Evolutionary conservation across 2,113 vertebrate species (phyloP).

Genomic region (Etheostoma cragini): DNA sequence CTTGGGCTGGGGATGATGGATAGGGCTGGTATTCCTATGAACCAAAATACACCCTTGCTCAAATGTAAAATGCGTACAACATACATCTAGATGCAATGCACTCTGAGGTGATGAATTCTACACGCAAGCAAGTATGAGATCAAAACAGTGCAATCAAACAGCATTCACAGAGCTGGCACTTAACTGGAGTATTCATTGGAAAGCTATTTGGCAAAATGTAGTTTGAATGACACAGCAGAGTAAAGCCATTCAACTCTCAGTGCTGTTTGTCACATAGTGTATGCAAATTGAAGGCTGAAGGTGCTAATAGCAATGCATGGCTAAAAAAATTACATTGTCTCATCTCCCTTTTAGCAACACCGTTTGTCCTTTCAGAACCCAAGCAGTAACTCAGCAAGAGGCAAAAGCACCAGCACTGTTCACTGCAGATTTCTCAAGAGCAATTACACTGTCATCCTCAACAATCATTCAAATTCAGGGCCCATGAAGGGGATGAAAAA

Average conservation of each 20-base stretch:
- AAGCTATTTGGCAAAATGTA: conserved; percentile 1
- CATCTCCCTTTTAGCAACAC: background rate
- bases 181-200: background rate
- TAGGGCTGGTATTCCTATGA: background rate
- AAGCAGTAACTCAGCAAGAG: background rate
- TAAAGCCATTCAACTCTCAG: background rate
- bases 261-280: conserved; percentile 12
- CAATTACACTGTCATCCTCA: background rate
- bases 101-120: background rate
- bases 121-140: background rate
- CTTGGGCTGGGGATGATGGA: conserved; percentile 6
- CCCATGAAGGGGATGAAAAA: background rate
- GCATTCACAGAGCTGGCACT: background rate
- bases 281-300: conserved; percentile 6
- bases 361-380: background rate
- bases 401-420: background rate
- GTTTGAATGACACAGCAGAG: conserved; percentile 7
- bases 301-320: background rate
- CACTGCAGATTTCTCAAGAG: background rate
- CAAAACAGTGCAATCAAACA: background rate
- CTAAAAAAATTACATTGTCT: background rate
- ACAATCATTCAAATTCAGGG: conserved; percentile 6
- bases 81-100: background rate
- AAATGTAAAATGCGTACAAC: background rate
- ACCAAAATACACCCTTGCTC: background rate